Evolutionary conservation across 2,113 vertebrate species (phyloP), one percentile per base, ranked within the genome.

Genomic region (Datnioides undecimradiatus): DNA sequence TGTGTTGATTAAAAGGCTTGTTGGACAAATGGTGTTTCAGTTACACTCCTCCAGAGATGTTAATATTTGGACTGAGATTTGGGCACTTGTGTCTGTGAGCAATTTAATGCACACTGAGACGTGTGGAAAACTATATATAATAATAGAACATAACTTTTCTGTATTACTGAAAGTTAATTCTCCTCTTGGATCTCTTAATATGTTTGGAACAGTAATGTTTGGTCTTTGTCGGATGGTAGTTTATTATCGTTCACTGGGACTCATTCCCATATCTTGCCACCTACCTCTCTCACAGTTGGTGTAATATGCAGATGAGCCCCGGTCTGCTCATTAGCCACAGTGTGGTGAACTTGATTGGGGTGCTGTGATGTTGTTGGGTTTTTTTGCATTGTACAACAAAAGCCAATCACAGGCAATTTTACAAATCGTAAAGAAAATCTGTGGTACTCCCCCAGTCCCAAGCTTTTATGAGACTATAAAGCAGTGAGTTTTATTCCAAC

Each of bases 291-390:
- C 62, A 45, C 54, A 51, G 38, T 38, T 82, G 59, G 54, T 63
- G 17, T 68, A 49, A 48, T 73, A 55, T 87, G 65, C 31, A 87
- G 60, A 78, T 73, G 59, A 86, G 49, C 21, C 54, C 13, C 14
- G 0, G 19, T 40, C 46, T 57, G 31, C 65, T 80, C 13, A 36
- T 63, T 68, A 63, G 73, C 23, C 29, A 11, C 45, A 60, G 43
- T 36, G 55, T 57, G 12, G 21, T 29, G 21, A 59, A 79, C 40
- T 48, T 71, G 54, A 81, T 43, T 82, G 62, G 57, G 55, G 45
- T 63, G 41, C 57, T 51, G 9, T 23, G 52, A 73, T 69, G 58
- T 74, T 41, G n/a, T n/a, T n/a, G n/a, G n/a, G n/a, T 65, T 68
- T 62, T 29, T 73, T 73, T 76, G 7, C n/a, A 29, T 43, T 49